Evolutionary conservation across 2,888 invertebrate species (phyloP).

Genomic region (Drosophila testacea): DNA sequence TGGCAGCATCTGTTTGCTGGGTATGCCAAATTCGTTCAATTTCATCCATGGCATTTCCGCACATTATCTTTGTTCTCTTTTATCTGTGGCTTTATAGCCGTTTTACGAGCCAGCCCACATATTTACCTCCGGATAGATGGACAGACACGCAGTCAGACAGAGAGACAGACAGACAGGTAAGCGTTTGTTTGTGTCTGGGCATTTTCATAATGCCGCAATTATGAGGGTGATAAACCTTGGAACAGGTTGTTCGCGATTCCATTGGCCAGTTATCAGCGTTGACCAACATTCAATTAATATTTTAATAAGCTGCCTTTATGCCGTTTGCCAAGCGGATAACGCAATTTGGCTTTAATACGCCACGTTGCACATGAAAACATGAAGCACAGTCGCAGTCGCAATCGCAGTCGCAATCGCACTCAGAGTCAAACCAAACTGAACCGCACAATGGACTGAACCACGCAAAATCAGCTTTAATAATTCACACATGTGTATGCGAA

Average conservation of each 20-base stretch:
- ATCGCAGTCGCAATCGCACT: conserved; percentile 11
- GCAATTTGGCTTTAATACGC: conserved; percentile 73
- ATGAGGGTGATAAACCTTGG: conserved; percentile 70
- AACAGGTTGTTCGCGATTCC: conserved; percentile 38
- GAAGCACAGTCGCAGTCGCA: conserved; percentile 28
- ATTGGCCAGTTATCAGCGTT: conserved; percentile 53
- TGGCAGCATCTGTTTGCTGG: conserved; percentile 17
- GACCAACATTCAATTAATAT: conserved; percentile 79
- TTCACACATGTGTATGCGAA: conserved; percentile 37
- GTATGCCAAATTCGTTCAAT: conserved; percentile 45
- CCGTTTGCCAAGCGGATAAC: conserved; percentile 72
- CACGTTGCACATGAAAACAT: conserved; percentile 59
- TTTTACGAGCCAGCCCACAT: conserved; percentile 67
- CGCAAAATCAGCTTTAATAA: conserved; percentile 63
- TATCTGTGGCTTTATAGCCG: conserved; percentile 60
- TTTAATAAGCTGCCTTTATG: conserved; percentile 79
- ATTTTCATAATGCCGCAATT: conserved; percentile 70
- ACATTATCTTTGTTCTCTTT: conserved; percentile 47
- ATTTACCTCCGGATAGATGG: conserved; percentile 23
- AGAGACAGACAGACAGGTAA: conserved; percentile 16
- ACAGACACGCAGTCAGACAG: background rate
- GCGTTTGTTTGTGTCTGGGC: conserved; percentile 55
- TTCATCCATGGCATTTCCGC: conserved; percentile 25
- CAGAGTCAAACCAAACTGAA: conserved; percentile 1
- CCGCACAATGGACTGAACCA: conserved; percentile 6